Evolutionary conservation across 2,888 invertebrate species (phyloP).

Genomic region (Cabera pusaria): DNA sequence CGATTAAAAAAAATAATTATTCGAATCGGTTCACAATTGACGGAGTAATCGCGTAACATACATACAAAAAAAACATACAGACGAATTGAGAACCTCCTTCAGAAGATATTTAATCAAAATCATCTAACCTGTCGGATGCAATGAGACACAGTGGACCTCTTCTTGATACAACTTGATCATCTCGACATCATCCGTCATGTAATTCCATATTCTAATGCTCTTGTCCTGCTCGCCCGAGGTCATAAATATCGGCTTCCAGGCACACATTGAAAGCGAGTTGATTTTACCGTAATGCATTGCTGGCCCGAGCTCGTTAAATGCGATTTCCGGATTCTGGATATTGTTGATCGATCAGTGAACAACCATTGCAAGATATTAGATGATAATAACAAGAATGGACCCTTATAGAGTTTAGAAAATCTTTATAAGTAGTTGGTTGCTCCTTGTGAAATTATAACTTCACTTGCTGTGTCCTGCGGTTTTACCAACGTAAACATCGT

Average conservation of each 20-base stretch:
- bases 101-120: neutral
- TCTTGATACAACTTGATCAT: conserved; percentile 92
- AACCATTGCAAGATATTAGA: no score
- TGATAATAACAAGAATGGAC: no score
- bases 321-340: conserved; percentile 79
- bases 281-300: conserved; percentile 92
- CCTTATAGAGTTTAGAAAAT: no score
- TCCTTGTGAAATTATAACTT: no score
- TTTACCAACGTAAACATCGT: no score
- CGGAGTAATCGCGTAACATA: no score
- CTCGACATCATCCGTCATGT: conserved; percentile 91
- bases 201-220: conserved; percentile 96
- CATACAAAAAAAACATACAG: no score
- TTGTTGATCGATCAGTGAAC: conserved; percentile 13
- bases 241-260: conserved; percentile 95
- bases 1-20: no score
- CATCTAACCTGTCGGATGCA: conserved; percentile 85
- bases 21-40: no score
- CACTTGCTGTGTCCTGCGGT: no score
- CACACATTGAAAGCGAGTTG: conserved; percentile 91
- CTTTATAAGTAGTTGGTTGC: no score
- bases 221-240: conserved; percentile 91
- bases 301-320: conserved; percentile 87
- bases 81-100: no score
- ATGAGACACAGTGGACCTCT: conserved; percentile 89